Percentiles rank a stretch among this genome's conserved stretches.
These are phyloP conservation scores for Iselma pallidipennis DNA, from an alignment of 2,888 invertebrate genomes.

Conservation along the genomic window DNA sequence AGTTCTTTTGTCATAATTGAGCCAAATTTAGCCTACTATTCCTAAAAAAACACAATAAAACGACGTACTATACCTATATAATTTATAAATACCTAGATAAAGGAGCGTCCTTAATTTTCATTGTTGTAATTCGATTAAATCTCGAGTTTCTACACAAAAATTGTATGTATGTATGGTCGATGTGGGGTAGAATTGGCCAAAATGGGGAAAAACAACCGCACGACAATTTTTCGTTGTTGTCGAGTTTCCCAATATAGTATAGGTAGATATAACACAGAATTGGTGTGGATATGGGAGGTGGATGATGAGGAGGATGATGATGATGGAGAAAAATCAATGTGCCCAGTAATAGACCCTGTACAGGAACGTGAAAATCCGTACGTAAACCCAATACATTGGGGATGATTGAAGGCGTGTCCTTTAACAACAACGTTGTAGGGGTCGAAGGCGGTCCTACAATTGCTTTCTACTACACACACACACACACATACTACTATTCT, in stretches of 20 bases:
- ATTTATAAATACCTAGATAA: too few relatives aligned
- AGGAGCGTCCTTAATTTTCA: too few relatives aligned
- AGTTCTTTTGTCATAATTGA: not conserved
- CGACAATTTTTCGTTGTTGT: too few relatives aligned
- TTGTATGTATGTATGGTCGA: too few relatives aligned
- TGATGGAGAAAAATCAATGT: conserved; percentile 40
- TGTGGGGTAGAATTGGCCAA: too few relatives aligned
- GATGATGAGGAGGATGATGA: too few relatives aligned
- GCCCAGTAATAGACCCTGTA: conserved; percentile 45
- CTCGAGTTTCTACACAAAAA: too few relatives aligned
- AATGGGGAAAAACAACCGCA: not conserved
- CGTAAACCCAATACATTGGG: conserved; percentile 49
- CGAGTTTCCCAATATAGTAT: not conserved
- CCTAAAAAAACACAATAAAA: too few relatives aligned
- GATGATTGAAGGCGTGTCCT: conserved; percentile 51
- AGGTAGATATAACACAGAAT: too few relatives aligned
- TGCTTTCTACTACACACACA: not conserved
- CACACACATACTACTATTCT: not conserved
- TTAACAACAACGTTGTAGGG: conserved; percentile 38
- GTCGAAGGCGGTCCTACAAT: conserved; percentile 42
- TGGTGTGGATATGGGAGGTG: too few relatives aligned
- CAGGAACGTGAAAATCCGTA: conserved; percentile 48
- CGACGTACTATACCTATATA: too few relatives aligned
- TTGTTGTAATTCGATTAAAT: too few relatives aligned
- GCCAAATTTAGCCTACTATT: not conserved